A percentile compares a stretch with the other conserved stretches of the same genome.
phyloP scores from a whole-genome alignment of 2,888 invertebrate species.

The Drosophila anomalata region DNA sequence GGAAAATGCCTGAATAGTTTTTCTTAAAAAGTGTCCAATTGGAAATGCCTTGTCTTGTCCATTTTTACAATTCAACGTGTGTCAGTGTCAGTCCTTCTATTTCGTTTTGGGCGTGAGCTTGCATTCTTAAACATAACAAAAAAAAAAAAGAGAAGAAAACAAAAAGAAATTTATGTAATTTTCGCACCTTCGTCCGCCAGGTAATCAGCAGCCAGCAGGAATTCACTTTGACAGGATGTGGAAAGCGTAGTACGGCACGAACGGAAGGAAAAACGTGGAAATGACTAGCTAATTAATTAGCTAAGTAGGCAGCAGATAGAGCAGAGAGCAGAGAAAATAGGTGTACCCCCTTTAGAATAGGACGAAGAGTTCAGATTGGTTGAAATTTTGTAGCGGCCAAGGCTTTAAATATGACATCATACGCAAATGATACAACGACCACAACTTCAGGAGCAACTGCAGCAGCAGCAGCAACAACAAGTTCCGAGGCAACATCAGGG shows the following conservation, averaged over 20 bases:
- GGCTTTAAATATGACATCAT: constrained; percentile 68
- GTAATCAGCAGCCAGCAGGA: constrained; percentile 61
- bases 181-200: constrained; percentile 46
- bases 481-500: constrained; percentile 22
- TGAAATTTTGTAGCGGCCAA: constrained; percentile 27
- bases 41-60: constrained; percentile 46
- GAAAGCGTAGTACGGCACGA: constrained; percentile 40
- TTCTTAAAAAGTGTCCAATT: constrained; percentile 63
- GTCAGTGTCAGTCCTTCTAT: constrained; percentile 41
- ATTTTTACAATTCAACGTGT: constrained; percentile 33
- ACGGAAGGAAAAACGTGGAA: constrained; percentile 32
- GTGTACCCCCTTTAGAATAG: constrained; percentile 40
- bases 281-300: constrained; percentile 58
- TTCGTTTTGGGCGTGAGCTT: constrained; percentile 32
- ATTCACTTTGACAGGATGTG: constrained; percentile 53
- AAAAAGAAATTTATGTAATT: constrained; percentile 48
- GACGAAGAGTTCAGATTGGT: constrained; percentile 17
- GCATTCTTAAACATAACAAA: constrained; percentile 8
- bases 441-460: constrained; percentile 40
- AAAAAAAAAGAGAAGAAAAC: too few species aligned
- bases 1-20: constrained; percentile 58
- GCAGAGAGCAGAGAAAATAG: constrained; percentile 37
- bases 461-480: constrained; percentile 24
- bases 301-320: constrained; percentile 68
- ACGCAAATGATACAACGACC: constrained; percentile 71